Percentiles rank a stretch among this genome's conserved stretches.
phyloP scores from a whole-genome alignment of 2,888 invertebrate species.

The Drosophila kambysellisi region DNA sequence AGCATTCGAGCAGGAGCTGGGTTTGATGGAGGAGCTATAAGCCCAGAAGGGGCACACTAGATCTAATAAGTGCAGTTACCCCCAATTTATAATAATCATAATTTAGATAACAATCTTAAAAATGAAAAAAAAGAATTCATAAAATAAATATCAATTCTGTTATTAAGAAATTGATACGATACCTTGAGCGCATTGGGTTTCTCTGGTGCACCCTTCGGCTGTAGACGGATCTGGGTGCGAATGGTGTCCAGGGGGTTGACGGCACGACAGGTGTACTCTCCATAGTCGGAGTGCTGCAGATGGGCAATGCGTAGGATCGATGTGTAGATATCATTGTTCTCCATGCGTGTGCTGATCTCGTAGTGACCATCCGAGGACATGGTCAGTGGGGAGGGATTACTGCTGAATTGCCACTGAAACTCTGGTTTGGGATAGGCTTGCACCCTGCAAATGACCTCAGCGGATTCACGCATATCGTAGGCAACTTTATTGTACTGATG shows the following conservation, averaged over 20 bases:
- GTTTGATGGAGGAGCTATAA: no score
- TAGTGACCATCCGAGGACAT: constrained; percentile 94
- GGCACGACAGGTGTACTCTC: constrained; percentile 95
- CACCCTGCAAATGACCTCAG: constrained; percentile 94
- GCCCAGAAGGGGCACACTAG: no score
- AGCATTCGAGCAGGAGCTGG: no score
- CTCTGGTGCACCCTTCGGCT: constrained; percentile 95
- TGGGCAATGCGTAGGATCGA: constrained; percentile 91
- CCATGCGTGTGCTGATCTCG: constrained; percentile 91
- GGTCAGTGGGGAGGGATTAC: constrained; percentile 90
- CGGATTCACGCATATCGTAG: constrained; percentile 92
- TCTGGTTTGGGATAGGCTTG: constrained; percentile 97
- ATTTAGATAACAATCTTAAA: no score
- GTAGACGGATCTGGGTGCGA: constrained; percentile 91
- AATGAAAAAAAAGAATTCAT: neutral
- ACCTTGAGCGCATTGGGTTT: constrained; percentile 89
- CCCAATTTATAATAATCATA: no score
- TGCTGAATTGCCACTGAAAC: constrained; percentile 95
- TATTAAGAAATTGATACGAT: neutral
- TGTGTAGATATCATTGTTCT: constrained; percentile 94
- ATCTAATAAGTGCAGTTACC: no score
- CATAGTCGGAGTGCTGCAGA: constrained; percentile 93
- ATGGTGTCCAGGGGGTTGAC: constrained; percentile 93
- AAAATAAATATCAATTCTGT: neutral
- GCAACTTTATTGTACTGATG: constrained; percentile 95